Base-by-base conservation (phyloP, 1,140 invertebrate genomes). In the Anastrepha ludens region DNA sequence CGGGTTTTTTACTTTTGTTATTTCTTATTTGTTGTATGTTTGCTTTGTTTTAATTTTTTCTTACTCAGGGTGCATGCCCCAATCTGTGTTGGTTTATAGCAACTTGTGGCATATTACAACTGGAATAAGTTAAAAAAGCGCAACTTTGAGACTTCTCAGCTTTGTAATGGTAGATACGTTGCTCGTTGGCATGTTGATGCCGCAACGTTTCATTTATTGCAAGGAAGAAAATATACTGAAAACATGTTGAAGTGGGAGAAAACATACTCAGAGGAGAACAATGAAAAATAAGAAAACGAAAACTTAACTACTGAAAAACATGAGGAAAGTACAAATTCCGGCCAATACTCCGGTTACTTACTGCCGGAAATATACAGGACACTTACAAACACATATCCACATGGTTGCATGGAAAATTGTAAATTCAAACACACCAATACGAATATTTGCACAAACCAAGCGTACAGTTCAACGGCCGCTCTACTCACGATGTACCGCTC, bases 331-430 rank as follows among this genome's bases (percentile, higher is more conserved):
- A 81, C 47, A 47, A 81, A 86, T 62, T 86, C 85, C 85, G 85
- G 85, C 85, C 85, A 86, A 86, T 86, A 86, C 85, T 47, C 85
- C 29, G 62, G 85, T 86, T 60, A 86, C 74, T 81, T 81, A 81
- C n/a, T 55, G 74, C 74, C 74, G 74, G 74, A 81, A 81, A 55
- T 81, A 70, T 44, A 70, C 41, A 70, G 67, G 29, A 44, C 67
- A 70, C 41, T 70, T 44, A 47, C 67, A 81, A 41, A 81, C 17
- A 81, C 70, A 20, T 0, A 81, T 5, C 0, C 50, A 81, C 20
- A 50, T 55, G 29, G 29, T 29, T 20, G 8, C 70, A 74, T n/a
- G 55, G 41, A 29, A 50, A 81, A 74, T 47, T 58, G 74, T 41
- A 81, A 50, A 50, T 55, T 78, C 47, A 78, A 70, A 44, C 65